Percentiles rank a stretch among this genome's conserved stretches.
Evolutionary conservation across 2,113 vertebrate species (phyloP).

Genomic region (Fulica atra): DNA sequence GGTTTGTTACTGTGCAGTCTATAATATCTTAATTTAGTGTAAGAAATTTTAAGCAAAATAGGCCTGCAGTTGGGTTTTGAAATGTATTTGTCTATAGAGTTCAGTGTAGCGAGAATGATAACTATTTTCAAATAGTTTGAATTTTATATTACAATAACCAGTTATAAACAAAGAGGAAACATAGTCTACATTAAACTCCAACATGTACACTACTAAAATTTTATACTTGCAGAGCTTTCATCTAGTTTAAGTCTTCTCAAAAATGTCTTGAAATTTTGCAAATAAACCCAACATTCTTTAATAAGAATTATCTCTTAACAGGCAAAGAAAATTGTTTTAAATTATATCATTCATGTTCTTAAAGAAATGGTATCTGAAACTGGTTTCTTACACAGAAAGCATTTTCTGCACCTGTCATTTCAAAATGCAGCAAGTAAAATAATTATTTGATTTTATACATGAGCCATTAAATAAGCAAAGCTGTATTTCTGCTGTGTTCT

Average conservation of each 20-base stretch:
- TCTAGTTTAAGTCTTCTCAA: background rate
- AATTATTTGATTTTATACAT: background rate
- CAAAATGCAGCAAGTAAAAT: background rate
- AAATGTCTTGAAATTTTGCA: background rate
- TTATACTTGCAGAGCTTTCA: background rate
- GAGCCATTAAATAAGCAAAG: background rate
- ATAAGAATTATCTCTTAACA: background rate
- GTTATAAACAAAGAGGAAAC: background rate
- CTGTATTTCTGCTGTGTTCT: background rate
- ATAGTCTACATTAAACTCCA: background rate
- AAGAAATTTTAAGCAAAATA: background rate
- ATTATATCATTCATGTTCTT: background rate
- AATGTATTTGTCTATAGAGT: background rate
- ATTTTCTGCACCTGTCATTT: background rate
- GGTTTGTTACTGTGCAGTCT: rapidly evolving
- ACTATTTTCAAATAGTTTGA: background rate
- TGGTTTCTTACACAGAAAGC: background rate
- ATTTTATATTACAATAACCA: background rate
- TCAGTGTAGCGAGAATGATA: background rate
- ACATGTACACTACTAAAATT: background rate
- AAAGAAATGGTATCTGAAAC: background rate
- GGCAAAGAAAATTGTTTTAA: background rate
- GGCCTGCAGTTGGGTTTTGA: no score
- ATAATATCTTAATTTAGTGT: background rate
- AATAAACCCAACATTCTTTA: background rate